Evolutionary conservation across 2,113 vertebrate genomes (phyloP), one percentile per base, ranked within the genome.

Genomic region (Podiceps cristatus): DNA sequence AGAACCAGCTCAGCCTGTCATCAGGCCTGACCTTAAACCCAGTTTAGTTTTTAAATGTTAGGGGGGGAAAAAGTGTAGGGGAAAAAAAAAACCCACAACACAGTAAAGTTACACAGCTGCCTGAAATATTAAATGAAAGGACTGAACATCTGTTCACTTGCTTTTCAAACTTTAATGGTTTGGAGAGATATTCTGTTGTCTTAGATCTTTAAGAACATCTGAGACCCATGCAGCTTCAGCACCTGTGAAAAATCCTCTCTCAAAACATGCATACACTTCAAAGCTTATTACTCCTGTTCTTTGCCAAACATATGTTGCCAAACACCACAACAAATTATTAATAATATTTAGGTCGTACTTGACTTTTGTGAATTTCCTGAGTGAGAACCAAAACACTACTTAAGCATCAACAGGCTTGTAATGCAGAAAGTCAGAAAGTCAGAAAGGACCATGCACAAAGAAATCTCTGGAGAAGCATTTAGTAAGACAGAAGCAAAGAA

Each of bases 171-270:
- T 98, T 98, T 98, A 98, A 98, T 98, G 94, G 94, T 96, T 98
- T 98, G 96, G 97, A 98, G 94, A 97, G 95, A 97, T 81, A 93
- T 96, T 97, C 97, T 98, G 98, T 98, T 98, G 98, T 98, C 98
- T 98, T 98, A 98, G 98, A 98, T 98, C 97, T 98, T 97, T 96
- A 97, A 98, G 98, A 98, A 97, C 98, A 98, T 98, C 98, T 98
- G 98, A 98, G 98, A 93, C 98, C 95, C 95, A 93, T 23, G 18
- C 76, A 93, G 93, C 92, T 94, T 96, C 75, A 66, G 88, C 98
- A 98, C 98, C 98, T 98, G 98, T 98, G 97, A 97, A 96, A 96
- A 88, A 86, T 93, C 19, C 59, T 85, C 81, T 96, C 92, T 91
- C 93, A 96, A 98, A 97, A 93, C 33, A 62, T 27, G 52, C 45